Percentiles rank a stretch among this genome's conserved stretches.
Conservation (phyloP, 2,797 vertebrate genomes). For the Catostomus latipinnis region DNA sequence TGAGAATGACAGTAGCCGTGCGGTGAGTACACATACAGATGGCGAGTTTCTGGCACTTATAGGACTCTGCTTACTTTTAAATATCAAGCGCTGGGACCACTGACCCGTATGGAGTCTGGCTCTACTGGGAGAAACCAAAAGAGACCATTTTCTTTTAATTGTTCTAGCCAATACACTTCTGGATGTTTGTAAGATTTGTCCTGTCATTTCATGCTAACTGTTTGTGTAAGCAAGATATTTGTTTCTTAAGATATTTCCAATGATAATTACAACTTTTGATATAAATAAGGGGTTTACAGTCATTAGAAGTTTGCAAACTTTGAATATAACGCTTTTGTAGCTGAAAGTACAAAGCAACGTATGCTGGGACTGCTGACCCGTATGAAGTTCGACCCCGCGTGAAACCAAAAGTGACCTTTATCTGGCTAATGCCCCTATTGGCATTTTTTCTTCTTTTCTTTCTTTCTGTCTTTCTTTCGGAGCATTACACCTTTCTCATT, state of each 20-base stretch:
- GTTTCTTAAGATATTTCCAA: neutral
- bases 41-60: neutral
- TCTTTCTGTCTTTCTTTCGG: too few species aligned
- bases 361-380: too few species aligned
- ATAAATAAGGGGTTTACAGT: slow-evolving; percentile 10
- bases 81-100: neutral
- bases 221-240: slow-evolving; percentile 8
- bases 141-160: too few species aligned
- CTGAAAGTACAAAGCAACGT: too few species aligned
- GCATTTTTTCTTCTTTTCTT: too few species aligned
- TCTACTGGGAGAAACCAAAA: slow-evolving; percentile 5
- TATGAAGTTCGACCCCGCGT: too few species aligned
- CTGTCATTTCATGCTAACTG: neutral
- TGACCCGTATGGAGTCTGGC: neutral
- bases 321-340: too few species aligned
- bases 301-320: neutral
- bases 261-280: neutral
- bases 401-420: too few species aligned
- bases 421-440: too few species aligned
- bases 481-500: too few species aligned
- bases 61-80: neutral
- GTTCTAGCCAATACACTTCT: too few species aligned
- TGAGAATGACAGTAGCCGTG: slow-evolving; percentile 26
- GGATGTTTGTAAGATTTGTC: neutral
- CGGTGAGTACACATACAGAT: neutral